These are phyloP conservation scores for Oxyscelio sp. DNA, from an alignment of 2,888 invertebrate species.

Conservation along the genomic window DNA sequence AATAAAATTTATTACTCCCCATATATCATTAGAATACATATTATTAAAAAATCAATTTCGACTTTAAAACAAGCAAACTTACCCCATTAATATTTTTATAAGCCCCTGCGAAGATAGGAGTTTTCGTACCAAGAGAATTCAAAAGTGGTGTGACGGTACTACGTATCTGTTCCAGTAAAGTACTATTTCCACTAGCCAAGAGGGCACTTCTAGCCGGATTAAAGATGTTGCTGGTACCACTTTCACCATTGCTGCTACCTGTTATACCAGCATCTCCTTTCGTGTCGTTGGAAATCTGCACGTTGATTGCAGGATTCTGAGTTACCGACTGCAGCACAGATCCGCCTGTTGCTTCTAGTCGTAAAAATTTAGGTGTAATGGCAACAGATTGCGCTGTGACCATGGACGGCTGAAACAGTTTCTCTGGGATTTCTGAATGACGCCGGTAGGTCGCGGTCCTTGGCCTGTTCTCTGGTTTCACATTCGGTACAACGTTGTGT, in stretches of 20 bases:
- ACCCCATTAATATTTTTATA: conserved; percentile 84
- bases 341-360: conserved; percentile 76
- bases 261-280: conserved; percentile 72
- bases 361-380: conserved; percentile 83
- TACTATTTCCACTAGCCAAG: conserved; percentile 80
- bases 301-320: conserved; percentile 80
- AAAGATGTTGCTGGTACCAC: conserved; percentile 83
- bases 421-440: conserved; percentile 82
- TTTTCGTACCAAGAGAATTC: conserved; percentile 83
- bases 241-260: conserved; percentile 80
- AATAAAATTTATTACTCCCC: too few relatives aligned
- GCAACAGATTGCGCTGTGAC: conserved; percentile 76
- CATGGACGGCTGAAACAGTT: conserved; percentile 66
- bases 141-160: conserved; percentile 87
- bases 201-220: conserved; percentile 84
- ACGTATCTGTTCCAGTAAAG: conserved; percentile 84
- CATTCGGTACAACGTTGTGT: not conserved
- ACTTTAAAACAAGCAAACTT: too few relatives aligned
- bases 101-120: conserved; percentile 83
- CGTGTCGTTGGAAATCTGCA: conserved; percentile 69
- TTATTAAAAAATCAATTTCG: too few relatives aligned
- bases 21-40: too few relatives aligned
- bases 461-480: conserved; percentile 81
- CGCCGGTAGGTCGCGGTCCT: conserved; percentile 86
- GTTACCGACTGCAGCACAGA: conserved; percentile 79